Evolutionary conservation across 2,113 vertebrate species (phyloP).

Genomic region (Myrmecophaga tridactyla): DNA sequence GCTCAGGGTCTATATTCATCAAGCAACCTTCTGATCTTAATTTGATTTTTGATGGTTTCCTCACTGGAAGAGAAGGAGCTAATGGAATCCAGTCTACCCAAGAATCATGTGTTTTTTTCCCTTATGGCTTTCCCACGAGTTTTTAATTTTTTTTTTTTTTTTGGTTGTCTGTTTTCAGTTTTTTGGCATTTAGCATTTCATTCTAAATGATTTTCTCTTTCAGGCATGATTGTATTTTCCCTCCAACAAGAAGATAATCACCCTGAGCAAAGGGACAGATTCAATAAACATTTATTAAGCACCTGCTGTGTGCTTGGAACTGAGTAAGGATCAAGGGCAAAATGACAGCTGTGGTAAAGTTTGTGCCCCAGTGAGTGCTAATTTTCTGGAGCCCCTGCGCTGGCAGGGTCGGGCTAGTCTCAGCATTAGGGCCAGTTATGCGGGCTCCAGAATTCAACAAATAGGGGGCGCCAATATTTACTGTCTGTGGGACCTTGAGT

Average conservation of each 20-base stretch:
- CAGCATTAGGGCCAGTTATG: not conserved
- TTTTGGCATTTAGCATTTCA: constrained; percentile 43
- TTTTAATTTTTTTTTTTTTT: not conserved
- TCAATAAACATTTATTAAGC: constrained; percentile 17
- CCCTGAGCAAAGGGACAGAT: constrained; percentile 7
- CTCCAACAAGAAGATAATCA: constrained; percentile 38
- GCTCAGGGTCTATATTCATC: constrained; percentile 41
- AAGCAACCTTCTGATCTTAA: constrained; percentile 69
- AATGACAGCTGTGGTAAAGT: not conserved
- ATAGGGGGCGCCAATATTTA: not conserved
- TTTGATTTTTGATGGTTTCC: constrained; percentile 75
- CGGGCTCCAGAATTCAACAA: not conserved
- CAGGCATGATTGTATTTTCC: constrained; percentile 21
- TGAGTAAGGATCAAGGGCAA: not conserved
- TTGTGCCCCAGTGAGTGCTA: not conserved
- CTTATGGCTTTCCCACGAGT: constrained; percentile 11
- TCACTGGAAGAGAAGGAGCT: constrained; percentile 60
- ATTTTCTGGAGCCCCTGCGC: not conserved
- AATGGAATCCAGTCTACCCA: constrained; percentile 23
- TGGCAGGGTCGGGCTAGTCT: no score
- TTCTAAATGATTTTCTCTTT: constrained; percentile 56
- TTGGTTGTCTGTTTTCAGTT: not conserved
- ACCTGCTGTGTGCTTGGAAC: not conserved
- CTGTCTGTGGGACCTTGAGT: not conserved
- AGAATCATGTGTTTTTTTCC: constrained; percentile 45